These are phyloP conservation scores for Ctenopoma kingsleyae DNA, from an alignment of 2,797 vertebrate species.

Conservation along the genomic window DNA sequence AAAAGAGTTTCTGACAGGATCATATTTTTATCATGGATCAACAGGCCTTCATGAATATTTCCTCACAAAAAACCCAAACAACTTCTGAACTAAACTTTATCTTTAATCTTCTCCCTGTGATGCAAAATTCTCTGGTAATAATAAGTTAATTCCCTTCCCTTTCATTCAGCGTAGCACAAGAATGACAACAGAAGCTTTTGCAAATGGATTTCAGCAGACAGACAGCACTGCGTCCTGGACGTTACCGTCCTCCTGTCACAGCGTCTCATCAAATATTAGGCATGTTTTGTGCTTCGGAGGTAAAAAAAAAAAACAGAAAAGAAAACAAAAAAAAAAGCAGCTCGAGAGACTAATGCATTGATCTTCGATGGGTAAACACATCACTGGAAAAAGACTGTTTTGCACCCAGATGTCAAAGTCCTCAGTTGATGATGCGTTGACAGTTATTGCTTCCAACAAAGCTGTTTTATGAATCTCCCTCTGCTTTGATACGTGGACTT, in stretches of 20 bases:
- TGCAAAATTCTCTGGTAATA: slow-evolving; percentile 13
- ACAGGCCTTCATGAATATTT: slow-evolving; percentile 34
- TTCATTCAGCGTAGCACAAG: slow-evolving; percentile 13
- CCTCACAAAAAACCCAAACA: slow-evolving; percentile 3
- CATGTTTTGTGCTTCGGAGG: slow-evolving; percentile 46
- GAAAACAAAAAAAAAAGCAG: not conserved
- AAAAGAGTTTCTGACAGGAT: slow-evolving; percentile 42
- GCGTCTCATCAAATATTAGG: slow-evolving; percentile 66
- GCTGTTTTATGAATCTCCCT: slow-evolving; percentile 51
- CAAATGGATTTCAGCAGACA: slow-evolving; percentile 49
- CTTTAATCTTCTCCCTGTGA: slow-evolving; percentile 41
- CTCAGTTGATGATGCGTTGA: slow-evolving; percentile 32
- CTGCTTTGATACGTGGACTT: slow-evolving; percentile 21
- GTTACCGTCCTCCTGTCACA: slow-evolving; percentile 50
- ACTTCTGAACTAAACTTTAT: slow-evolving; percentile 52
- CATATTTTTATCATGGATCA: slow-evolving; percentile 52
- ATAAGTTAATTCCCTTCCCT: slow-evolving; percentile 15
- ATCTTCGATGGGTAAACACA: slow-evolving; percentile 68
- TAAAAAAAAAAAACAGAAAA: not conserved
- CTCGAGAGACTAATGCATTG: slow-evolving; percentile 54
- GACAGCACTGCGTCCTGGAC: slow-evolving; percentile 30
- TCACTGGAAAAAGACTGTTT: slow-evolving; percentile 38
- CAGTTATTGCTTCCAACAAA: slow-evolving; percentile 54
- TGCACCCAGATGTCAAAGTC: slow-evolving; percentile 42
- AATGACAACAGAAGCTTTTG: slow-evolving; percentile 51